phyloP scores from a whole-genome alignment of 2,888 invertebrate genomes.

The Ethmia dodecea region DNA sequence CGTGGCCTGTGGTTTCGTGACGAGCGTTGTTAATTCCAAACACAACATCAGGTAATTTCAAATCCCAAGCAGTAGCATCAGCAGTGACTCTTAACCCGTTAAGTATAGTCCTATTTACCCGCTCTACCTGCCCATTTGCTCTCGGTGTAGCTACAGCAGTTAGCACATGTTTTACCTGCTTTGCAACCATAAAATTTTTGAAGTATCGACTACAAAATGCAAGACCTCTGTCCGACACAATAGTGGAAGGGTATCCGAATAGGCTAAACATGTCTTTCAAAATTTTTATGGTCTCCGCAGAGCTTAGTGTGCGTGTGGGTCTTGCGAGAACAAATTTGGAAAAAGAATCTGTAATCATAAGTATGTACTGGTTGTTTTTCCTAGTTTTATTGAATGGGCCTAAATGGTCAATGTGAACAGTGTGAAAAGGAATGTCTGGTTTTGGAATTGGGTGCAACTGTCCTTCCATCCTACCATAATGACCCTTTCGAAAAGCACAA shows the following conservation, averaged over 20 bases:
- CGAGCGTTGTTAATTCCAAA: background rate
- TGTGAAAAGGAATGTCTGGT: constrained; percentile 38
- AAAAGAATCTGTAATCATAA: constrained; percentile 39
- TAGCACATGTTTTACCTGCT: constrained; percentile 21
- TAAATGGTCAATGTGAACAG: constrained; percentile 48
- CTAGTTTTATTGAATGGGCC: constrained; percentile 39
- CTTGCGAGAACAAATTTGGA: constrained; percentile 36
- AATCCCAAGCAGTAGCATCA: background rate
- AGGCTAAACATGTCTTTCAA: constrained; percentile 25
- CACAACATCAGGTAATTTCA: background rate
- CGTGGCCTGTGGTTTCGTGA: background rate
- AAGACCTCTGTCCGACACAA: constrained; percentile 42
- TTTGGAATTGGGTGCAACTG: constrained; percentile 44
- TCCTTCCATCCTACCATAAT: constrained; percentile 3
- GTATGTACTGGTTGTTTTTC: constrained; percentile 27
- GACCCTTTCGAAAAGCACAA: constrained; percentile 39
- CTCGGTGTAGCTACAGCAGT: constrained; percentile 23
- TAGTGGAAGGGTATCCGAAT: constrained; percentile 14
- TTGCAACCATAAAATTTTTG: constrained; percentile 25
- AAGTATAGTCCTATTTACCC: constrained; percentile 9
- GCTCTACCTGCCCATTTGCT: constrained; percentile 29
- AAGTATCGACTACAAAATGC: constrained; percentile 38
- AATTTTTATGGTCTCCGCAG: constrained; percentile 20
- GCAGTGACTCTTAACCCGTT: background rate
- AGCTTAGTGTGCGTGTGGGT: constrained; percentile 27